Evolutionary conservation across 2,113 vertebrate genomes (phyloP).

Genomic region (Eleginops maclovinus): DNA sequence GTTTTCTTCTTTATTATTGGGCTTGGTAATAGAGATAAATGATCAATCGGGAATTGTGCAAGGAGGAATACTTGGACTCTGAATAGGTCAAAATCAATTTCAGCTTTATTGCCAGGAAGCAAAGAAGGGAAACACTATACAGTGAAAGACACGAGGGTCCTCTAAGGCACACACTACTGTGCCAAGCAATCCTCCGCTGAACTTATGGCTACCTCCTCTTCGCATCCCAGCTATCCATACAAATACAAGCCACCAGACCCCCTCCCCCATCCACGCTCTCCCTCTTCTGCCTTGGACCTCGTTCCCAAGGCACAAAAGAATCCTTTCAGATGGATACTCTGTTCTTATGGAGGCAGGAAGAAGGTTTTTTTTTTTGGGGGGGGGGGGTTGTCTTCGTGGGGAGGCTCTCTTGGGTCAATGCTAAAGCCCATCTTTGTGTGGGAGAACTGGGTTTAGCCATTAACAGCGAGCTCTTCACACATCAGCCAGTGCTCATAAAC

Average conservation of each 20-base stretch:
- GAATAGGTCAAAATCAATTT: conserved; percentile 7
- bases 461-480: conserved; percentile 82
- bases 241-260: conserved; percentile 58
- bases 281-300: conserved; percentile 67
- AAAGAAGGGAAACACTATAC: conserved; percentile 24
- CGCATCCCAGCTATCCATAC: conserved; percentile 65
- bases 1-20: neutral
- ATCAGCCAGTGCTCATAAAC: conserved; percentile 76
- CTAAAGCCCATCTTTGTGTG: conserved; percentile 82
- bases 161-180: conserved; percentile 30
- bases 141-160: conserved; percentile 31
- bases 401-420: conserved; percentile 79
- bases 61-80: neutral
- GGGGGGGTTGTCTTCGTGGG: conserved; percentile 52
- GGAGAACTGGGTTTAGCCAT: conserved; percentile 73
- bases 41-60: neutral
- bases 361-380: conserved; percentile 41
- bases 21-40: neutral
- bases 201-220: conserved; percentile 72
- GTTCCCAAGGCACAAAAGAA: conserved; percentile 78
- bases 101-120: neutral
- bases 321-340: conserved; percentile 80
- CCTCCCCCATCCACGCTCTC: conserved; percentile 71
- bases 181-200: conserved; percentile 73
- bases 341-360: conserved; percentile 80